A percentile compares a stretch with the other conserved stretches of the same genome.
These are phyloP conservation scores for Lasiurus borealis DNA, from an alignment of 2,113 vertebrate genomes.

Conservation along the genomic window DNA sequence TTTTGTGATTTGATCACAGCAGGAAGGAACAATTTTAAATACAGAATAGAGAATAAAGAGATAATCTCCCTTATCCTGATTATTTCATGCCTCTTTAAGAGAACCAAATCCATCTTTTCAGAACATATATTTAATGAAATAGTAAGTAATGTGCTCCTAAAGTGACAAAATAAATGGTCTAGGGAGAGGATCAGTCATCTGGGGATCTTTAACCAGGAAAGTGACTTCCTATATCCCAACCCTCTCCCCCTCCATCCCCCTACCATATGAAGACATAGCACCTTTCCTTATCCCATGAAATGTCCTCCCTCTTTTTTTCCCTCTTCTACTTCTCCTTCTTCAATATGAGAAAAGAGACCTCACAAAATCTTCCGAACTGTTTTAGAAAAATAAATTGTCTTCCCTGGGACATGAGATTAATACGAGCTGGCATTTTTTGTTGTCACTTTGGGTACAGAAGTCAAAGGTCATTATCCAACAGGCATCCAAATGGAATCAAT, in stretches of 20 bases:
- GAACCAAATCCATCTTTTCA: conserved; percentile 50
- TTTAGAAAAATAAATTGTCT: conserved; percentile 48
- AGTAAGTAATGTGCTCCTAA: neutral
- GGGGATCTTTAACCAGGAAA: neutral
- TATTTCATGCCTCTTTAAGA: conserved; percentile 17
- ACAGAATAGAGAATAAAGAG: neutral
- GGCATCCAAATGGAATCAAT: conserved; percentile 62
- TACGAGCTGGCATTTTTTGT: conserved; percentile 65
- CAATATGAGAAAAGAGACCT: neutral
- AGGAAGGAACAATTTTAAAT: conserved; percentile 40
- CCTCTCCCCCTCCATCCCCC: no score
- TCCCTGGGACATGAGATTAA: conserved; percentile 51
- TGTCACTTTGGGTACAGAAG: conserved; percentile 63
- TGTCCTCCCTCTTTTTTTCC: neutral
- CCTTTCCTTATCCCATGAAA: neutral
- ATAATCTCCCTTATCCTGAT: neutral
- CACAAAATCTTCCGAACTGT: neutral
- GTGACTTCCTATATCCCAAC: neutral
- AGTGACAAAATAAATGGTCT: neutral
- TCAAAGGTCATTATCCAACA: conserved; percentile 66
- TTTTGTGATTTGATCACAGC: neutral
- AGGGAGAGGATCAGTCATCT: neutral
- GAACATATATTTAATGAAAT: conserved; percentile 18
- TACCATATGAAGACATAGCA: neutral
- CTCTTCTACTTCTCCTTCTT: neutral